A percentile compares a stretch with the other conserved stretches of the same genome.
Conservation (phyloP, 2,888 invertebrate genomes). For the Tillus elongatus region DNA sequence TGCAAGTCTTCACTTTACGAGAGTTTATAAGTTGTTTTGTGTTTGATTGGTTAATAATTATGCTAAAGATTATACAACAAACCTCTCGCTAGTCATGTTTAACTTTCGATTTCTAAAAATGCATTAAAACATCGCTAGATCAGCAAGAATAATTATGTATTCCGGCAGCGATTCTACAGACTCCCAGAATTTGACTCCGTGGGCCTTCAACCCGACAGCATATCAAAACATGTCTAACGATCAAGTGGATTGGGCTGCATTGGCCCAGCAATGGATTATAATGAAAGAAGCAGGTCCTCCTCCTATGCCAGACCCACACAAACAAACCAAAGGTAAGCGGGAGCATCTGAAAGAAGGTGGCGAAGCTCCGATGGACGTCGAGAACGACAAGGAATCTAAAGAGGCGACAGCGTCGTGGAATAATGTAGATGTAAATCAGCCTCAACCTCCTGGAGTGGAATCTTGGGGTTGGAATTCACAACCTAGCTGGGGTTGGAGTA, state of each 20-base stretch:
- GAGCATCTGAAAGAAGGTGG: constrained; percentile 49
- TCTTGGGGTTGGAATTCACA: constrained; percentile 38
- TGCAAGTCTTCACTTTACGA: too few species aligned
- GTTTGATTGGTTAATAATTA: too few species aligned
- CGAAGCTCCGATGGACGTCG: constrained; percentile 83
- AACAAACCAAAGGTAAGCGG: constrained; percentile 14
- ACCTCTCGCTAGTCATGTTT: too few species aligned
- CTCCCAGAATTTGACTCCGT: constrained; percentile 58
- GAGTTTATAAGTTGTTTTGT: too few species aligned
- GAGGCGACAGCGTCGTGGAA: constrained; percentile 12
- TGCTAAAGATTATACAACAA: too few species aligned
- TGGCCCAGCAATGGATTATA: constrained; percentile 97
- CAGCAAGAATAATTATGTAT: too few species aligned
- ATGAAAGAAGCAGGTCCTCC: constrained; percentile 69
- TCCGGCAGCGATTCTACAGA: constrained; percentile 49
- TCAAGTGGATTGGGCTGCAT: constrained; percentile 91
- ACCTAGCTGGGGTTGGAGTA: constrained; percentile 41
- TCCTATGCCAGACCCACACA: constrained; percentile 27
- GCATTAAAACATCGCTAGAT: too few species aligned
- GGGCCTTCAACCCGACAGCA: constrained; percentile 72
- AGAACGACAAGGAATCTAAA: constrained; percentile 57
- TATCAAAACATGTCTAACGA: constrained; percentile 76
- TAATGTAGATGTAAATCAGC: constrained; percentile 15
- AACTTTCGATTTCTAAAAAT: too few species aligned
- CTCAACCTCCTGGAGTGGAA: constrained; percentile 25